Conservation (phyloP, 2,113 vertebrate species). For the Sturnus vulgaris region DNA sequence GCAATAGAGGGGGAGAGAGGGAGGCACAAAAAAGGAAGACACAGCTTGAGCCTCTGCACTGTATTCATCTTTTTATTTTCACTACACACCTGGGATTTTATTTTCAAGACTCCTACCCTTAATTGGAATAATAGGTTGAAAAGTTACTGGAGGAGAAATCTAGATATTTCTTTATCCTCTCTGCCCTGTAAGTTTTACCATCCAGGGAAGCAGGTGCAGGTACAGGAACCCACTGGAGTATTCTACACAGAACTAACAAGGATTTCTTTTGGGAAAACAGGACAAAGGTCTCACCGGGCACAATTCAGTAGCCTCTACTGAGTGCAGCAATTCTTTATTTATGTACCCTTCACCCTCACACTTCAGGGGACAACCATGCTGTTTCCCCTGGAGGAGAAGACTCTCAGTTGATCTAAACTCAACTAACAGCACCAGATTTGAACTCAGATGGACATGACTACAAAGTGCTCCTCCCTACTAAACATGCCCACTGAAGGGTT, state of each 20-base stretch:
- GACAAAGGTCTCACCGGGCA: not conserved
- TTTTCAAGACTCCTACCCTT: not conserved
- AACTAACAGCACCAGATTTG: not conserved
- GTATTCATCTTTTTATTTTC: not conserved
- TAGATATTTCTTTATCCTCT: not conserved
- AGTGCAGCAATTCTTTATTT: not conserved
- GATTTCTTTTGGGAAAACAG: not conserved
- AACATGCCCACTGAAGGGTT: not conserved
- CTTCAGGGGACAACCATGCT: not conserved
- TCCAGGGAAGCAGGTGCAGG: not conserved
- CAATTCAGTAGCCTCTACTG: not conserved
- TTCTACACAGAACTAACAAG: not conserved
- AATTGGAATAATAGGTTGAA: not conserved
- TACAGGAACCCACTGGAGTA: not conserved
- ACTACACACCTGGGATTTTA: not conserved
- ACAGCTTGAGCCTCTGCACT: not conserved
- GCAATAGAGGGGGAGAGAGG: not conserved
- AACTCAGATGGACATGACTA: not conserved
- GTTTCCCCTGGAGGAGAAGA: not conserved
- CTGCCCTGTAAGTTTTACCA: not conserved
- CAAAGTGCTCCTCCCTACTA: not conserved
- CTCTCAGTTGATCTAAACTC: not conserved
- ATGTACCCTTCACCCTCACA: not conserved
- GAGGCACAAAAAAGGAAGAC: not conserved
- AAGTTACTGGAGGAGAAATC: not conserved